A percentile compares a stretch with the other conserved stretches of the same genome.
These are phyloP conservation scores for Pluvialis apricaria DNA, from an alignment of 2,113 vertebrate genomes.

Conservation along the genomic window DNA sequence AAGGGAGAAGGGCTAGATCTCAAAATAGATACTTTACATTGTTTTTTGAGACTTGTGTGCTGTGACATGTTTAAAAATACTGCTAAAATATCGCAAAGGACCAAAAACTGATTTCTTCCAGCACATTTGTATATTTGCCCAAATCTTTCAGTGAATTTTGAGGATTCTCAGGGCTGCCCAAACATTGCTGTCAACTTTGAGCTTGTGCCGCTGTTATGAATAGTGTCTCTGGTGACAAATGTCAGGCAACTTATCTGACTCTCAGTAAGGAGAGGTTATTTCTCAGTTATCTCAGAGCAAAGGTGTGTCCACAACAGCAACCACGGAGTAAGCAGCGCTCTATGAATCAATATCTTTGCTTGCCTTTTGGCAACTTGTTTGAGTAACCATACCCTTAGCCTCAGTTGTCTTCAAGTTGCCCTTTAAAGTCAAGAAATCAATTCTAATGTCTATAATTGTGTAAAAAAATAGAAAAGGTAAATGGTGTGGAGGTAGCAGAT, in stretches of 20 bases:
- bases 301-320: neutral
- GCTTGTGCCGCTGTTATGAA: neutral
- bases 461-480: neutral
- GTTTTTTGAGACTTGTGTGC: neutral
- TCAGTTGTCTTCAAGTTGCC: neutral
- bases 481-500: neutral
- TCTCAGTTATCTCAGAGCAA: neutral
- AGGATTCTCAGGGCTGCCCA: neutral
- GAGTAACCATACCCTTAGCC: neutral
- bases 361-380: neutral
- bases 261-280: neutral
- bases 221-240: neutral
- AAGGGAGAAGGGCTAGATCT: neutral
- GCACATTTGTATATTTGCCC: neutral
- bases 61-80: neutral
- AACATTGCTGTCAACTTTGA: neutral
- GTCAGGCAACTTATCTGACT: neutral
- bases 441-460: neutral
- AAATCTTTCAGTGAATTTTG: neutral
- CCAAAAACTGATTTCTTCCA: neutral
- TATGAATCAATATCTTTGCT: neutral
- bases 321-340: neutral
- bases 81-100: neutral
- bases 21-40: neutral
- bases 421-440: neutral